These are phyloP conservation scores for Lysiphlebus fabarum DNA, from an alignment of 1,140 invertebrate genomes.

Conservation along the genomic window DNA sequence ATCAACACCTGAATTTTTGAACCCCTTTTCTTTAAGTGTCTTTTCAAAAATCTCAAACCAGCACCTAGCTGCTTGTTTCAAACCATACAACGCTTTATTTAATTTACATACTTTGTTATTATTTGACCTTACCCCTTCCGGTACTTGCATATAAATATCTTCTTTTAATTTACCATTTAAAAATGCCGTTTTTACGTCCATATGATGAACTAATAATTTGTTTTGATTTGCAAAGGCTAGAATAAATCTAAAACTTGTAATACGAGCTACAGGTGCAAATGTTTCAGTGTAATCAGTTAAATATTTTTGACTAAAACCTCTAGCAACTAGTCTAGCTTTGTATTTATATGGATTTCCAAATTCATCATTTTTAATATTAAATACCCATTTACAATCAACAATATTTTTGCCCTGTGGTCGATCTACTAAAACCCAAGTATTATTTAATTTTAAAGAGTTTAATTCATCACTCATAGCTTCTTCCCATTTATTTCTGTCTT, in stretches of 20 bases:
- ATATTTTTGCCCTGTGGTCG: slow-evolving; percentile 43
- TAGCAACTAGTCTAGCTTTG: background rate
- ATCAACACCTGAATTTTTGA: slow-evolving; percentile 19
- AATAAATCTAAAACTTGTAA: too few relatives aligned
- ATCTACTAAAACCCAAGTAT: slow-evolving; percentile 43
- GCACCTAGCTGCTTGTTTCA: slow-evolving; percentile 42
- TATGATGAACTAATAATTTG: too few relatives aligned
- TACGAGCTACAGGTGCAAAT: too few relatives aligned
- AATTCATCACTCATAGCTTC: slow-evolving; percentile 43
- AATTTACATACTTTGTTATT: slow-evolving; percentile 22
- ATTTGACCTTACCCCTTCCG: slow-evolving; percentile 30
- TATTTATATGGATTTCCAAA: slow-evolving; percentile 25
- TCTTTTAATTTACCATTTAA: too few relatives aligned
- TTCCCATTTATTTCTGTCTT: slow-evolving; percentile 39
- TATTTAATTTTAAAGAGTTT: too few relatives aligned
- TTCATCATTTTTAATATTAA: slow-evolving; percentile 18
- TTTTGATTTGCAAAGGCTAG: too few relatives aligned
- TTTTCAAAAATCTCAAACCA: slow-evolving; percentile 41
- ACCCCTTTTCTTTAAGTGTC: background rate
- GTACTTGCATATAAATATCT: slow-evolving; percentile 38
- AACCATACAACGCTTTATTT: slow-evolving; percentile 35
- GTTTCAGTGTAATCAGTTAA: too few relatives aligned
- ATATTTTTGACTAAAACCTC: too few relatives aligned
- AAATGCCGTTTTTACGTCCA: slow-evolving; percentile 21
- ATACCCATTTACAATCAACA: slow-evolving; percentile 3